Base-by-base conservation (phyloP, 2,888 invertebrate genomes). In the Drosophila neotestacea region DNA sequence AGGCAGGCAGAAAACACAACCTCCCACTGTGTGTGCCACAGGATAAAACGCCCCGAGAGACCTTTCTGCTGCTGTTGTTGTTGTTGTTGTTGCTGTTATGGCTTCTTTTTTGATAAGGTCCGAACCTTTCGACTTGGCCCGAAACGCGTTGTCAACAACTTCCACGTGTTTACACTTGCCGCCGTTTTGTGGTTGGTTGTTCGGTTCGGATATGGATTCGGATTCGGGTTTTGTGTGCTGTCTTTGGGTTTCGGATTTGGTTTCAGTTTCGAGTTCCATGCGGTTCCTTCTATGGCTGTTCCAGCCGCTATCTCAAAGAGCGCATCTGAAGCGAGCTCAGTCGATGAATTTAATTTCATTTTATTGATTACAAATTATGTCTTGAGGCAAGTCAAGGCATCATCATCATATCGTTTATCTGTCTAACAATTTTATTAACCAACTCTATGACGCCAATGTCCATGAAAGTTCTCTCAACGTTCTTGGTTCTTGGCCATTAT, bases 281-380 rank as follows among this genome's bases (percentile, higher is more conserved):
- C 73, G 73, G 78, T 56, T 63, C 48, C 58, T 65, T 66, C 74
- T 50, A 44, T 70, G 64, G 60, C 41, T 34, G 41, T 47, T 32
- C 28, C 13, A 28, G 62, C 78, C 83, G 85, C 84, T 88, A 88
- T 85, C 88, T 68, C 63, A 88, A 85, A 88, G 89, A 58, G 73
- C 64, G 59, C 73, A 85, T 85, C 86, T 62, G 36, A 48, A 52
- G 60, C 32, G 54, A 46, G 66, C 69, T 47, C 79, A 65, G 61
- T 69, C 87, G 62, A 67, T 71, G 69, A 74, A 65, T 79, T 77
- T 80, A 68, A 79, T 79, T 66, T 81, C 60, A 61, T 70, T 87
- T 89, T 88, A 87, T 87, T 89, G 86, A 88, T 89, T 85, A 87
- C 89, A 87, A 88, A 87, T 87, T 73, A 88, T 89, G 88, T 70